These are phyloP conservation scores for Bufotes viridis DNA, from an alignment of 2,797 vertebrate species.

Conservation along the genomic window DNA sequence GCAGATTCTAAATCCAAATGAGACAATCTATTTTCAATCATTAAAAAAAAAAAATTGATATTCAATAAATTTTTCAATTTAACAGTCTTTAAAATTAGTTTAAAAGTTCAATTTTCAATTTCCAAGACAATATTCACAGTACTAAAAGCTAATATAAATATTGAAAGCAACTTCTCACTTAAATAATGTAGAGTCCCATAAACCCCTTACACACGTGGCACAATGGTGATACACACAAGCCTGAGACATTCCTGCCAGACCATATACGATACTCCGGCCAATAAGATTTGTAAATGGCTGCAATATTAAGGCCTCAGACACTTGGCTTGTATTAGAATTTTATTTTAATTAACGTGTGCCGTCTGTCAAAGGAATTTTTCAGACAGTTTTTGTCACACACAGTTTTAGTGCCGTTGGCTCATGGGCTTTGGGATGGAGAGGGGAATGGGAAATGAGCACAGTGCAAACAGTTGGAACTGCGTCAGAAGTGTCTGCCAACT, in stretches of 20 bases:
- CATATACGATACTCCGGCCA: neutral
- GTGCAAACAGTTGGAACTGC: constrained; percentile 37
- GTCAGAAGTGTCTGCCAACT: constrained; percentile 31
- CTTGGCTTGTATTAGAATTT: neutral
- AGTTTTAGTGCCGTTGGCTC: constrained; percentile 30
- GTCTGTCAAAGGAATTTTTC: neutral
- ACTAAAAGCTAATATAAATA: neutral
- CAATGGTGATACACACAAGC: neutral
- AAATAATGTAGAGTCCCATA: neutral
- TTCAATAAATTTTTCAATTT: no score
- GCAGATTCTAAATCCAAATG: no score
- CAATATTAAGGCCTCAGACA: constrained; percentile 7
- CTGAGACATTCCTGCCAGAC: neutral
- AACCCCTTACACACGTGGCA: neutral
- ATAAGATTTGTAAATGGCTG: constrained; percentile 18
- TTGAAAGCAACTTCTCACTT: neutral
- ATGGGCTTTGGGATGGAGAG: constrained; percentile 1
- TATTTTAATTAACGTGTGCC: constrained; percentile 18
- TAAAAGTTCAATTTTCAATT: neutral
- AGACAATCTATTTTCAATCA: no score
- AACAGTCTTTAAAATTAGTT: neutral
- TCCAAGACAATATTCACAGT: neutral
- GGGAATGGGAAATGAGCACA: constrained; percentile 28
- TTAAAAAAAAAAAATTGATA: no score
- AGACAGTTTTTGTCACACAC: constrained; percentile 11